Evolutionary conservation across 2,797 vertebrate genomes (phyloP), one percentile per base, ranked within the genome.

Genomic region (Sphenopsis melanotis): DNA sequence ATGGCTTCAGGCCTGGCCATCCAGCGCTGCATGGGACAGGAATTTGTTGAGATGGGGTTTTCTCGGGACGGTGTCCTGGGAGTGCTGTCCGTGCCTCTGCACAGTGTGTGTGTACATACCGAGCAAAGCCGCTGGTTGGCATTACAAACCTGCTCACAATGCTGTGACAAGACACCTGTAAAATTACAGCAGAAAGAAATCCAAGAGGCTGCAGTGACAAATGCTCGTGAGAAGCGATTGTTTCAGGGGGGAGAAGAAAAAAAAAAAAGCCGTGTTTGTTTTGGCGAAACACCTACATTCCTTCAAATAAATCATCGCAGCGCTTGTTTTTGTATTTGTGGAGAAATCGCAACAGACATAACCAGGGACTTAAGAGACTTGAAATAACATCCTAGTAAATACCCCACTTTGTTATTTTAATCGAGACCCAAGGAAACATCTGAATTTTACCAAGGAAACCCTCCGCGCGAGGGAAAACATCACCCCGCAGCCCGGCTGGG

Each of bases 401-500:
- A 96, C 89, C 71, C 81, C 77, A 64, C 92, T 68, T 96, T 97
- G 97, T 97, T 96, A 89, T 97, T 96, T 90, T 87, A 96, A 96
- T 96, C 96, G 71, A 85, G 86, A 96, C 91, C 93, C 95, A 89
- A 95, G 96, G 97, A 98, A 97, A 97, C 96, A 97, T 96, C 96
- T 97, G 97, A 97, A 83, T 96, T 96, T 95, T 94, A 97, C 96
- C 95, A 94, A 95, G 96, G 96, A 96, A 97, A 96, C 94, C 86
- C 91, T 94, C 81, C 15, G 44, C 70, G 89, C 42, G 14, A 90
- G 92, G 75, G 89, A 95, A 97, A 97, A 96, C 95, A 96, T 91
- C 10, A 87, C 37, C 92, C 57, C 37, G 66, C 68, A 52, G 66
- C 46, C 56, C 63, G 55, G 65, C 70, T 36, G 32, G 39, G 50